A percentile compares a stretch with the other conserved stretches of the same genome.
Conservation (phyloP, 2,797 vertebrate genomes). For the Buphagus erythrorhynchus region DNA sequence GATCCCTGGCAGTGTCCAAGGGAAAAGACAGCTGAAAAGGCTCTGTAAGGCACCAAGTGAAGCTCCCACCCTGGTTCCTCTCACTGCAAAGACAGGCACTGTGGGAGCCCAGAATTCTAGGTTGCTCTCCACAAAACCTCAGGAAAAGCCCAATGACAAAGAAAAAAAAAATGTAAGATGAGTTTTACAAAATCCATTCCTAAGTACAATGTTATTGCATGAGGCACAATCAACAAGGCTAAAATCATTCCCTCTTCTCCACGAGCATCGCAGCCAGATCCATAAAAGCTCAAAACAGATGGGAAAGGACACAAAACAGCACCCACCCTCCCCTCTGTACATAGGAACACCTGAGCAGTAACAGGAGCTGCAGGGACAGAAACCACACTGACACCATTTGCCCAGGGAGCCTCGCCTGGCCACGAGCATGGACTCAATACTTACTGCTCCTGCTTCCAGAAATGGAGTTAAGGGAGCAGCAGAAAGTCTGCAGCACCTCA, state of each 20-base stretch:
- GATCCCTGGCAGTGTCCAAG: not conserved
- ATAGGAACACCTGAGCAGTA: not conserved
- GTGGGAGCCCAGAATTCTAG: not conserved
- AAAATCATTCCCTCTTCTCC: not conserved
- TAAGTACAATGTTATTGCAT: not conserved
- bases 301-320: not conserved
- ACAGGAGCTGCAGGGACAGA: not conserved
- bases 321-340: not conserved
- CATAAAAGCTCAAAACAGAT: not conserved
- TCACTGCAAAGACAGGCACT: not conserved
- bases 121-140: not conserved
- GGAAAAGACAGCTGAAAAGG: not conserved
- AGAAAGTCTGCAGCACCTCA: not conserved
- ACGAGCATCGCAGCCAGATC: rapidly evolving
- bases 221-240: not conserved
- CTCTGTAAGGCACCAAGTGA: not conserved
- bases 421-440: not conserved
- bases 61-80: not conserved
- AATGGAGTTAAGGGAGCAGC: not conserved
- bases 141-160: not conserved
- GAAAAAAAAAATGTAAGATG: rapidly evolving
- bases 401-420: not conserved
- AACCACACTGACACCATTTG: not conserved
- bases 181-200: not conserved
- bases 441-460: not conserved